Conservation (phyloP, 2,113 vertebrate species). For the Paralichthys olivaceus region DNA sequence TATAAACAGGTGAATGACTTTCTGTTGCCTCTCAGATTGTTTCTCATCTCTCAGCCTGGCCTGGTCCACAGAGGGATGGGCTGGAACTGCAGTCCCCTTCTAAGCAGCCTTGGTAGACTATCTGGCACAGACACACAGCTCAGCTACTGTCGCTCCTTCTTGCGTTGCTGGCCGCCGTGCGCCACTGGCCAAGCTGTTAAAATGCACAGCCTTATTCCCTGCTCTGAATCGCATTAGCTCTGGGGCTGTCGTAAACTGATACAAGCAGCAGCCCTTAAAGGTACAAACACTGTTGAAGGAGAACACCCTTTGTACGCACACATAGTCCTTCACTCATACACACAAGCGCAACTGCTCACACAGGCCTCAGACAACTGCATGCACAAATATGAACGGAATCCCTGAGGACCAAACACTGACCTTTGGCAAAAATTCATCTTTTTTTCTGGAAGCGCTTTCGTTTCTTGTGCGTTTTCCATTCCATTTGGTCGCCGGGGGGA, state of each 20-base stretch:
- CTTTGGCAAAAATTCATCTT: conserved; percentile 61
- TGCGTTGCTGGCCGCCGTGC: conserved; percentile 44
- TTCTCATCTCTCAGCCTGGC: conserved; percentile 62
- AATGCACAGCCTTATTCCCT: conserved; percentile 65
- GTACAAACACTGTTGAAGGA: conserved; percentile 37
- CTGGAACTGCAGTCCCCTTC: conserved; percentile 44
- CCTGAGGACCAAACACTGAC: conserved; percentile 56
- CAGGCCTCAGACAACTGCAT: conserved; percentile 6
- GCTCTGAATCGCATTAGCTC: conserved; percentile 67
- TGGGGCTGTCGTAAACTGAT: conserved; percentile 62
- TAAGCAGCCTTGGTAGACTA: conserved; percentile 59
- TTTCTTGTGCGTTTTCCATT: conserved; percentile 53
- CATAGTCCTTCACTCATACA: conserved; percentile 3
- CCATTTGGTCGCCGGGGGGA: conserved; percentile 25
- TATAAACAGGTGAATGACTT: conserved; percentile 75
- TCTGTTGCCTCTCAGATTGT: conserved; percentile 64
- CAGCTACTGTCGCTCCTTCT: conserved; percentile 36
- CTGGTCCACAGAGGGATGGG: conserved; percentile 41
- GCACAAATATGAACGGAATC: conserved; percentile 20
- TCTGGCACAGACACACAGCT: conserved; percentile 67
- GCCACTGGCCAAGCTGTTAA: conserved; percentile 67
- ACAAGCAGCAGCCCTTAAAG: conserved; percentile 57
- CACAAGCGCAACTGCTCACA: conserved; percentile 6
- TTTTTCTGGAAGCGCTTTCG: conserved; percentile 42
- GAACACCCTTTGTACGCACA: conserved; percentile 23